Evolutionary conservation across 2,888 invertebrate species (phyloP), one percentile per base, ranked within the genome.

Genomic region (Parnassius smintheus): DNA sequence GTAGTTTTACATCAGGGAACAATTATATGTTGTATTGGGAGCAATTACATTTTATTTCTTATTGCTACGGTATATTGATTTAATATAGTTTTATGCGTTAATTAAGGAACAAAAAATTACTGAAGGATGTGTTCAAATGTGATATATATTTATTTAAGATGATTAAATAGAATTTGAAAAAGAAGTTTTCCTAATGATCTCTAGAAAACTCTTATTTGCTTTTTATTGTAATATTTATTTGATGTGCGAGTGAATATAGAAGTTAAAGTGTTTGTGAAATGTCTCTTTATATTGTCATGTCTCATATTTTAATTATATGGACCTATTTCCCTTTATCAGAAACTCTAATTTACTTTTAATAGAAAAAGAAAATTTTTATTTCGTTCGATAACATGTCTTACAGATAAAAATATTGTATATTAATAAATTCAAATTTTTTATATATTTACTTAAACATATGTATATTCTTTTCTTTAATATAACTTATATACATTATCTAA

Each of bases 171-270:
- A 75, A 52, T 64, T 42, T 53, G 60, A 80, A 80, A 83, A 86
- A 77, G 77, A 88, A 90, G 90, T 90, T 91, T 91, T 91, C 90
- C 86, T 78, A 88, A 90, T 91, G 91, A 91, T 91, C 91, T 91
- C 91, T 88, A 74, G 86, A 80, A 87, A 88, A 86, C 90, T 91
- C 91, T 91, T 87, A 85, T 77, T 77, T 87, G 90, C 84, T 72
- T 68, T 78, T 76, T 62, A 73, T 62, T 71, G 60, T 56, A 76
- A 69, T 75, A 76, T 73, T 75, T 18, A 12, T 72, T 65, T 64
- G 73, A 72, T 77, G 71, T 75, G 75, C 73, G 70, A 69, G 72
- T 73, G 67, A 76, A 70, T 72, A 66, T 65, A 69, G 51, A 64
- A 10, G 42, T 4, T 9, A 13, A 9, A 18, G 13, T 18, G 49